A percentile compares a stretch with the other conserved stretches of the same genome.
Evolutionary conservation across 1,140 invertebrate species (phyloP).

Genomic region (Zaprionus tsacasi): DNA sequence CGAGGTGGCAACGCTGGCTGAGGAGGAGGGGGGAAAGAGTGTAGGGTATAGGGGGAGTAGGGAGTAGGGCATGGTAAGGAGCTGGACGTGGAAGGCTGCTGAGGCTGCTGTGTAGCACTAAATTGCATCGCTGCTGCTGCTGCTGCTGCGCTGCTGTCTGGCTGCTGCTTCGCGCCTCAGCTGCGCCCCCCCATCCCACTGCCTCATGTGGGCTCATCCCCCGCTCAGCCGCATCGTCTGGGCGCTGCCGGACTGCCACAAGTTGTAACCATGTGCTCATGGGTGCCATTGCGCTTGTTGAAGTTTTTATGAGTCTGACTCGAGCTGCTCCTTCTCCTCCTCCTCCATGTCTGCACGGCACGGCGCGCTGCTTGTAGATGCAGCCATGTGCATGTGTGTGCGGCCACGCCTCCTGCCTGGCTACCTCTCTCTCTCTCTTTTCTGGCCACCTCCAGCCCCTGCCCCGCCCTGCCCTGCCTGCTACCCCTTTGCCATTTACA

Average conservation of each 20-base stretch:
- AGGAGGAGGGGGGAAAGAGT: neutral
- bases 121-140: slow-evolving; percentile 29
- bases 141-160: slow-evolving; percentile 1
- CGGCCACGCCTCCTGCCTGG: slow-evolving; percentile 6
- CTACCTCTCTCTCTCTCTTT: neutral
- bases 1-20: slow-evolving; percentile 52
- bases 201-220: neutral
- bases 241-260: slow-evolving; percentile 60
- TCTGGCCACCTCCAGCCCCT: slow-evolving; percentile 3
- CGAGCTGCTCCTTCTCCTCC: neutral
- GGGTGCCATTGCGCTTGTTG: slow-evolving; percentile 78
- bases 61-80: too few species aligned
- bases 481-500: slow-evolving; percentile 45
- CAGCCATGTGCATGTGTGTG: slow-evolving; percentile 36
- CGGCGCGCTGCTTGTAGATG: slow-evolving; percentile 22
- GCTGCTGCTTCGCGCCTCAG: neutral
- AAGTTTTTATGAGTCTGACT: slow-evolving; percentile 78
- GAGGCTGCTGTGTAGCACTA: slow-evolving; percentile 16
- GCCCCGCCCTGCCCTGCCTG: neutral
- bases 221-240: slow-evolving; percentile 23
- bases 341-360: neutral
- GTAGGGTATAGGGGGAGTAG: too few species aligned
- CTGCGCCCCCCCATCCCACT: neutral
- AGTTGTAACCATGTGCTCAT: slow-evolving; percentile 76
- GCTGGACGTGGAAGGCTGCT: neutral